phyloP scores from a whole-genome alignment of 1,140 invertebrate genomes.

The Drosophila busckii region DNA sequence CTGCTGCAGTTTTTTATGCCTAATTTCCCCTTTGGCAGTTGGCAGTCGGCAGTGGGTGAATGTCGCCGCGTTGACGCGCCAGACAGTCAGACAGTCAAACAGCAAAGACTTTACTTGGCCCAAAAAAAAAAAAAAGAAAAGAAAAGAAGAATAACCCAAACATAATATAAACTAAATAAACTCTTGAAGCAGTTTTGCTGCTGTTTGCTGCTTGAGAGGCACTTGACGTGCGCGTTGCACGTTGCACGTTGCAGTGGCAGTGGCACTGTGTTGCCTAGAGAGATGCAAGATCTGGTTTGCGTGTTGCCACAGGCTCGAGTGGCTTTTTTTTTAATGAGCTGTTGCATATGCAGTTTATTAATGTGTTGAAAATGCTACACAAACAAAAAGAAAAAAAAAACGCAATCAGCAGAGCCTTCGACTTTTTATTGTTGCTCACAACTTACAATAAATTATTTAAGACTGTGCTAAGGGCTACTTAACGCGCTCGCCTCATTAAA shows the following conservation, averaged over 20 bases:
- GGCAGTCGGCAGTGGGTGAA: constrained; percentile 76
- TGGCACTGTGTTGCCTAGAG: constrained; percentile 12
- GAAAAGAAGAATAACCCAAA: constrained; percentile 6
- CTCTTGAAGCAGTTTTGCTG: constrained; percentile 40
- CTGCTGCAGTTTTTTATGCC: constrained; percentile 35
- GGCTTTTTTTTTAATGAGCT: constrained; percentile 65
- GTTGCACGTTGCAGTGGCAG: constrained; percentile 13
- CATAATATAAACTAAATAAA: constrained; percentile 26
- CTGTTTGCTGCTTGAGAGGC: constrained; percentile 28
- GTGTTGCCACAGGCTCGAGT: constrained; percentile 52
- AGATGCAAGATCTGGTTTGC: constrained; percentile 14
- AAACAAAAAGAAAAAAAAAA: constrained; percentile 15
- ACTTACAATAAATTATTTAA: no score
- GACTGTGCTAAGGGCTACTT: no score
- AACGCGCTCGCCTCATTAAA: no score
- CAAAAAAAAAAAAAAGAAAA: constrained; percentile 43
- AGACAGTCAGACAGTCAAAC: not conserved
- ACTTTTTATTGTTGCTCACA: not conserved
- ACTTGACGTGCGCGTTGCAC: constrained; percentile 27
- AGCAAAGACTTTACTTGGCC: constrained; percentile 63
- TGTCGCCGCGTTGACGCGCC: constrained; percentile 45
- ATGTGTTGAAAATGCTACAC: constrained; percentile 61
- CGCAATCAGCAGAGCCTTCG: constrained; percentile 26
- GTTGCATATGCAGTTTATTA: constrained; percentile 75
- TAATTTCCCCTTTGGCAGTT: constrained; percentile 65